A percentile compares a stretch with the other conserved stretches of the same genome.
Conservation (phyloP, 2,888 invertebrate genomes). For the Empis stercorea region DNA sequence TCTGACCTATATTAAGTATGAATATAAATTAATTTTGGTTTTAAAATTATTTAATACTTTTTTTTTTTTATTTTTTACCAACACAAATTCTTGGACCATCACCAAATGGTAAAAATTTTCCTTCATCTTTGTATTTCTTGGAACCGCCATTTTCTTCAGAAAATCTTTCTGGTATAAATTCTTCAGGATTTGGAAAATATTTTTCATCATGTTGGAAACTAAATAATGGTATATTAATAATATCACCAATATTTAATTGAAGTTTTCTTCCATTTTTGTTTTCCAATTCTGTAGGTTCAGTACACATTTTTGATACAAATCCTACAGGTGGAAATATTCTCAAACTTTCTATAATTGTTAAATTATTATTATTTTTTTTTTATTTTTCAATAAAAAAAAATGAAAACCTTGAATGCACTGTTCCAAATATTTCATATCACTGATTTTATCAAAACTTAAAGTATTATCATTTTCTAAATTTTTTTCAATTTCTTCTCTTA, state of each 20-base stretch:
- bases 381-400: not conserved
- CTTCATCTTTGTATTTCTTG: conserved; percentile 19
- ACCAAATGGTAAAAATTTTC: conserved; percentile 32
- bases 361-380: not conserved
- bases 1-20: not conserved
- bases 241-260: conserved; percentile 12
- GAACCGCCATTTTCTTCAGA: conserved; percentile 24
- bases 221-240: conserved; percentile 16
- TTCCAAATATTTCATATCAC: conserved; percentile 23
- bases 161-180: conserved; percentile 42
- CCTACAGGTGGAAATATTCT: conserved; percentile 21
- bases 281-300: conserved; percentile 13
- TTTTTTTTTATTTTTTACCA: conserved; percentile 17
- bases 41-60: not conserved
- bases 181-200: conserved; percentile 38
- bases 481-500: conserved; percentile 21
- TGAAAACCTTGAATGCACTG: conserved; percentile 21
- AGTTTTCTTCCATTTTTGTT: conserved; percentile 15
- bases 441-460: conserved; percentile 19
- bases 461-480: conserved; percentile 13
- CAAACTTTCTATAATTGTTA: conserved; percentile 20
- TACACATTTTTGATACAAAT: conserved; percentile 21
- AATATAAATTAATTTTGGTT: not conserved
- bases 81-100: conserved; percentile 34
- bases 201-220: conserved; percentile 37